These are phyloP conservation scores for Melanophora roralis DNA, from an alignment of 2,888 invertebrate genomes.

Conservation along the genomic window DNA sequence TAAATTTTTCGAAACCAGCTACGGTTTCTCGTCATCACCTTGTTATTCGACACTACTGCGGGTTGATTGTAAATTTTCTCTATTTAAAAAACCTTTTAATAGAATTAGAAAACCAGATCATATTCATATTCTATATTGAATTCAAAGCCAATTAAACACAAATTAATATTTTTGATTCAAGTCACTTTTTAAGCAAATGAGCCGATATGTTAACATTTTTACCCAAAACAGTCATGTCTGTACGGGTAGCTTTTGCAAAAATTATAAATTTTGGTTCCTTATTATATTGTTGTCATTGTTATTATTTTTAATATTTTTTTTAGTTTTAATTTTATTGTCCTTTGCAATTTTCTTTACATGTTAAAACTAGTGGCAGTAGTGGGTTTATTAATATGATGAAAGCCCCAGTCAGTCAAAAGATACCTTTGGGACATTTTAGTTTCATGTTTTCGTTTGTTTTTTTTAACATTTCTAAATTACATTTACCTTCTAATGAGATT, in stretches of 20 bases:
- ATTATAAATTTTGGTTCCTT: conserved; percentile 3
- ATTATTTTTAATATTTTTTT: conserved; percentile 24
- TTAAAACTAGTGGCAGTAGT: conserved; percentile 27
- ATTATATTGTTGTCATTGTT: conserved; percentile 42
- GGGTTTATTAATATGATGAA: conserved; percentile 55
- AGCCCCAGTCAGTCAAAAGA: conserved; percentile 38
- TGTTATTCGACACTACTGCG: no score
- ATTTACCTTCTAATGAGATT: conserved; percentile 62
- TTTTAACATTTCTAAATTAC: conserved; percentile 53
- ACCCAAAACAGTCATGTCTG: conserved; percentile 21
- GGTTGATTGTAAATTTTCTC: no score
- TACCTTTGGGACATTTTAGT: conserved; percentile 43
- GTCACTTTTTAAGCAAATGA: no score
- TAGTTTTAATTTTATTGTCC: conserved; percentile 2
- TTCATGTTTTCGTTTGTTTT: neutral
- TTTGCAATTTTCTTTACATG: conserved; percentile 1
- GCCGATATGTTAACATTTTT: no score
- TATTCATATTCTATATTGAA: no score
- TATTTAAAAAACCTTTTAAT: no score
- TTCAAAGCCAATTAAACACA: no score
- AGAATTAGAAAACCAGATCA: no score
- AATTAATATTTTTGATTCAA: no score
- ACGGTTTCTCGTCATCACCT: no score
- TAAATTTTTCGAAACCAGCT: no score
- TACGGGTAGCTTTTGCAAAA: conserved; percentile 38